Evolutionary conservation across 2,113 vertebrate genomes (phyloP), one percentile per base, ranked within the genome.

Genomic region (Grammomys surdaster): DNA sequence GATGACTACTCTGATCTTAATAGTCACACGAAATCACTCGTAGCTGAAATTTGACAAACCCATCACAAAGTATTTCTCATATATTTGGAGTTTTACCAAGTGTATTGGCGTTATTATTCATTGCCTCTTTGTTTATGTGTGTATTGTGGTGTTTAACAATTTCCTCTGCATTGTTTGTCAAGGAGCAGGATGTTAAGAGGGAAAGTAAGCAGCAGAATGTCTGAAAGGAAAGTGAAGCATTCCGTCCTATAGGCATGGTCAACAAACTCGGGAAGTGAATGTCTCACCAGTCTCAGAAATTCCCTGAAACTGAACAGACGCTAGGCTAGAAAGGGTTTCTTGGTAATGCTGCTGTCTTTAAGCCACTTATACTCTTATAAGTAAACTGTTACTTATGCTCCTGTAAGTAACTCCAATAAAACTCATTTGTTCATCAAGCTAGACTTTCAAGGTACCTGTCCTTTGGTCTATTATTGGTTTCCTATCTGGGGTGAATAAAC

Each of bases 31-130:
- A 90, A 95, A 73, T 77, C 11, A 77, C 86, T 77, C 88, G 7
- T 63, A 95, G 60, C 13, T 46, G 69, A 87, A 54, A 89, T 28
- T 82, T 58, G 16, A 87, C 46, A 93, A 87, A 93, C 19, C 8
- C 40, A 94, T 89, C 26, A 88, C 33, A 93, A 80, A 70, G 22
- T 76, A 86, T 69, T 92, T 85, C 92, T 40, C 6, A 70, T 56
- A 13, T 24, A 60, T 92, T 75, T 85, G 67, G 7, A 90, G 40
- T 94, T 97, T 94, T 31, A 80, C 4, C 31, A 75, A 85, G 31
- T 46, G 3, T 65, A 48, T 28, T 43, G 24, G 8, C 16, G 87
- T 95, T 95, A n/a, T 40, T 63, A 85, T 65, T 85, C 3, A 9
- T 20, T 85, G 31, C n/a, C 65, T 65, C 5, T 20, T 65, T 63